Base-by-base conservation (phyloP, 1,140 invertebrate genomes). In the Antheraea mylitta region DNA sequence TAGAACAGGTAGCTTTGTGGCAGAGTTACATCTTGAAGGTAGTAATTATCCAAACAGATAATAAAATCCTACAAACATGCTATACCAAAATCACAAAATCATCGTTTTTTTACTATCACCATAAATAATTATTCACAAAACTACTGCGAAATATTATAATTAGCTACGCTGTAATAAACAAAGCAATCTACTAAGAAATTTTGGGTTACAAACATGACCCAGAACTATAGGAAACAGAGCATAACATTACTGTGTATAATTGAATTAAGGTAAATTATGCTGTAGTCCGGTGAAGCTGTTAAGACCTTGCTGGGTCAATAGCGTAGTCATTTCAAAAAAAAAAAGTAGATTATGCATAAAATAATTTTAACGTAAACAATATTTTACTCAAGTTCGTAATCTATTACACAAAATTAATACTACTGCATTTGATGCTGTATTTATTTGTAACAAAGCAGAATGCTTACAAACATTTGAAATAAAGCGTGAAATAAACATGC, bases 171-270 rank as follows among this genome's bases (percentile, higher is more conserved):
- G 16, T 53, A 53, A 53, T 53, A 53, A 53, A 13, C 9, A 53
- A 53, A 16, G 45, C 45, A n/a, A 53, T 53, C 45, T 53, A 53
- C 11, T 53, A 53, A 53, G 16, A 53, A 13, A 53, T 53, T 53
- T 53, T n/a, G 1, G 45, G 45, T 89, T 89, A 81, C 87, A 90
- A 88, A 91, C 87, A 89, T 80, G 76, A 75, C 76, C 70, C 77
- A 84, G 85, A 87, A 79, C 66, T 72, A 69, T 45, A 73, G 69
- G 77, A 90, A 84, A 77, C 86, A 92, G 89, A 92, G 89, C 89
- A 73, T 72, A 89, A 88, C 83, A 68, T 92, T 64, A 73, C 63
- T 71, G 74, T 53, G 45, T 53, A 13, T 53, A 53, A 53, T 53
- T 53, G 10, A 53, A 53, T 53, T 53, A 13, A 53, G 45, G 45